These are phyloP conservation scores for Chiroxiphia lanceolata DNA, from an alignment of 2,797 vertebrate species.

Conservation along the genomic window DNA sequence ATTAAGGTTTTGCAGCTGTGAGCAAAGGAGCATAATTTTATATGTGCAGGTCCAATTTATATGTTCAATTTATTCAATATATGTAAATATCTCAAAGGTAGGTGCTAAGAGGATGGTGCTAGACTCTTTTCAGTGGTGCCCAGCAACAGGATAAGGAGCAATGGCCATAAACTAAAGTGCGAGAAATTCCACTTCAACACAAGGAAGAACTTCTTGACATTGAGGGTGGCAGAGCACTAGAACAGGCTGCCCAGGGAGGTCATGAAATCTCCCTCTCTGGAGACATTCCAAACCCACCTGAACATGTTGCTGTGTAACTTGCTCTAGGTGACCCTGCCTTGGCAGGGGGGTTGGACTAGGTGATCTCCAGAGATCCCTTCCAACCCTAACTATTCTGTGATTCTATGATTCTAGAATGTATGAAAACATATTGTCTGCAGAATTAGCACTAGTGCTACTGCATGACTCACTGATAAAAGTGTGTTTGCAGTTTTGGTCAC, in stretches of 20 bases:
- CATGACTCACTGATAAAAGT: neutral
- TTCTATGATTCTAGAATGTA: neutral
- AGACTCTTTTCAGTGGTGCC: no score
- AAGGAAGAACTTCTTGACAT: neutral
- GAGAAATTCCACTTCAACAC: neutral
- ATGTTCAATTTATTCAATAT: neutral
- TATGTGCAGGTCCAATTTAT: neutral
- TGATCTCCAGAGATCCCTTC: neutral
- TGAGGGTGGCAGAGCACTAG: neutral
- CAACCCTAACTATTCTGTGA: neutral
- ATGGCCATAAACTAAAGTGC: neutral
- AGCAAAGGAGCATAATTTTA: neutral
- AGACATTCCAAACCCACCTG: neutral
- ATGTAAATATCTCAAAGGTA: neutral
- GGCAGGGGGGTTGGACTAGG: neutral
- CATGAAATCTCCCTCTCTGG: accelerated
- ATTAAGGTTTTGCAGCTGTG: neutral
- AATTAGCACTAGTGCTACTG: neutral
- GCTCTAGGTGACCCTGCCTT: neutral
- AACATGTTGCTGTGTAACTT: accelerated
- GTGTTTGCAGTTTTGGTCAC: neutral
- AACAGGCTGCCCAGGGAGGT: neutral
- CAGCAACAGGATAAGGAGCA: neutral
- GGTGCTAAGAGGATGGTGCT: neutral
- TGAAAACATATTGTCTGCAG: neutral